Evolutionary conservation across 2,888 invertebrate genomes (phyloP).

Genomic region (Aphrophora alni): DNA sequence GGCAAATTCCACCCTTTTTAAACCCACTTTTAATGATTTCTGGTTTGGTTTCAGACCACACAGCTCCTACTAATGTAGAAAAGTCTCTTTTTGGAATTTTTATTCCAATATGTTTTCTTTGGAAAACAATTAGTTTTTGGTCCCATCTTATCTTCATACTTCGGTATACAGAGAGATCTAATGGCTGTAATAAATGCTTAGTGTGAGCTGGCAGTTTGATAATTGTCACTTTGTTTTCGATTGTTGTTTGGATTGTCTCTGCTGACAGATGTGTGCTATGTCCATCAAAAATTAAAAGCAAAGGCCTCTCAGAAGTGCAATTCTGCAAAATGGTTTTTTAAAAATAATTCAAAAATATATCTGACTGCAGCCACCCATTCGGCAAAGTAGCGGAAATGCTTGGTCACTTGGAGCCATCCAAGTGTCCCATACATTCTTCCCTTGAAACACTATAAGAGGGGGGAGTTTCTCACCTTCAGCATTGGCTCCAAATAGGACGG

Average conservation of each 20-base stretch:
- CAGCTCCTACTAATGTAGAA: constrained; percentile 37
- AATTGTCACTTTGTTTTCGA: not conserved
- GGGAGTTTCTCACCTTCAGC: constrained; percentile 52
- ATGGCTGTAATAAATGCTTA: constrained; percentile 50
- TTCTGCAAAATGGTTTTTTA: not conserved
- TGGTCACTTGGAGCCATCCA: constrained; percentile 45
- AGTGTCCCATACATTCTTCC: constrained; percentile 55
- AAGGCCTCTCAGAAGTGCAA: not conserved
- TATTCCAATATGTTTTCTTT: constrained; percentile 47
- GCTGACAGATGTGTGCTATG: not conserved
- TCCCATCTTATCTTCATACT: constrained; percentile 51
- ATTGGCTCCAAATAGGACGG: constrained; percentile 21
- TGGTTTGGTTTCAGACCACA: constrained; percentile 47
- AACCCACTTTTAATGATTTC: constrained; percentile 35
- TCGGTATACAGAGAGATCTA: constrained; percentile 51
- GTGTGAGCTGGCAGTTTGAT: constrained; percentile 46
- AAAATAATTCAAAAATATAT: not conserved
- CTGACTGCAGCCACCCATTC: not conserved
- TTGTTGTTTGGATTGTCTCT: no score
- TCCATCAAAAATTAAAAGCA: not conserved
- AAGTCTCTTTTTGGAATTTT: constrained; percentile 34
- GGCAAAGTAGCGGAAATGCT: not conserved
- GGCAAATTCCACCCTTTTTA: not conserved
- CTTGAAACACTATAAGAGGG: constrained; percentile 54
- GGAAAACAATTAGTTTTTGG: constrained; percentile 45